Percentiles rank a stretch among this genome's conserved stretches.
Evolutionary conservation across 2,888 invertebrate species (phyloP).

Genomic region (Nomada goodeniana): DNA sequence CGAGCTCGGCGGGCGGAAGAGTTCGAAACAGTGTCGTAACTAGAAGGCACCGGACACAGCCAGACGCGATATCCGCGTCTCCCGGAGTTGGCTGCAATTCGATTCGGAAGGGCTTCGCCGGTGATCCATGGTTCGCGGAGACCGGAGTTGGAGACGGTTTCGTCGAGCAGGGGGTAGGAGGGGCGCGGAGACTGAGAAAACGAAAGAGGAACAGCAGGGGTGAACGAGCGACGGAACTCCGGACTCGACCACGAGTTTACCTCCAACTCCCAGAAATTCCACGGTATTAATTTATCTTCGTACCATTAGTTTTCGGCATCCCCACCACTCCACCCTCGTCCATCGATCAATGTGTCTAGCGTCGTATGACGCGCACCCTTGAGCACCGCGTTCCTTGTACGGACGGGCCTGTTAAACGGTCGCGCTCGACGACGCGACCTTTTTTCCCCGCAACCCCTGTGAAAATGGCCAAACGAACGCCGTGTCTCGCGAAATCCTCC

Average conservation of each 20-base stretch:
- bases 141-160: slow-evolving; percentile 34
- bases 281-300: slow-evolving; percentile 78
- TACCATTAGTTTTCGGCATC: slow-evolving; percentile 64
- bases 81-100: slow-evolving; percentile 46
- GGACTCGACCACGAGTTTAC: slow-evolving; percentile 68
- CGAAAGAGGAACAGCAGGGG: slow-evolving; percentile 27
- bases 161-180: slow-evolving; percentile 38
- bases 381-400: slow-evolving; percentile 53
- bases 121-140: slow-evolving; percentile 31
- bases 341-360: slow-evolving; percentile 70
- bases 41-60: slow-evolving; percentile 38
- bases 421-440: neutral
- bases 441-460: neutral
- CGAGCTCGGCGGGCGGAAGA: slow-evolving; percentile 29
- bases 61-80: slow-evolving; percentile 34
- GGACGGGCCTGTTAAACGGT: neutral
- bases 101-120: slow-evolving; percentile 47
- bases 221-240: slow-evolving; percentile 39
- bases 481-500: neutral
- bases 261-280: slow-evolving; percentile 73
- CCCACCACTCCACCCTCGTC: slow-evolving; percentile 42
- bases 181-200: neutral
- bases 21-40: slow-evolving; percentile 26
- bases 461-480: no score
- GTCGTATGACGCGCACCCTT: slow-evolving; percentile 61